Base-by-base conservation (phyloP, 2,888 invertebrate genomes). In the Nymphalis polychloros region DNA sequence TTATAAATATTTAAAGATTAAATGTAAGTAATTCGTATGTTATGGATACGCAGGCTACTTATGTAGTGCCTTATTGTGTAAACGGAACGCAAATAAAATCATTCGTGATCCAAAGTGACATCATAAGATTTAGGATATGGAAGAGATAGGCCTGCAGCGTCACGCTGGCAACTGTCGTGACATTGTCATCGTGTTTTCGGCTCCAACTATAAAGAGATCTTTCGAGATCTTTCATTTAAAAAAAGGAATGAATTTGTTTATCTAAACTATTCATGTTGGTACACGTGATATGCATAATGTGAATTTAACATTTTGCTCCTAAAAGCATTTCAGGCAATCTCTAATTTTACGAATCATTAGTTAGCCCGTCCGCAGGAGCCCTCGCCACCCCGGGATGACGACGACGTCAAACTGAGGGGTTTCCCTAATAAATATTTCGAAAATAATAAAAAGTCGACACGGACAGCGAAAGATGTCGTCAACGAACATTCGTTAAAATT, bases 401-500 rank as follows among this genome's bases (percentile, higher is more conserved):
- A 68, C 62, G 68, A 75, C 76, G 72, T 72, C 74, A 70, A 70
- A 59, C 35, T 66, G 66, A 68, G 72, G 73, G 73, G 75, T 73
- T 72, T 70, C 74, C 59, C 67, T 59, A 52, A 69, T 73, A 73
- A 73, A 73, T 80, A 78, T 77, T 71, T 73, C 72, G 63, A 69
- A 75, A 80, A 79, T 79, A 71, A 78, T 74, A 81, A 84, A 31
- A 84, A 81, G 71, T 67, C 70, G 77, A 78, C 78, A 73, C 66
- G 61, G 73, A 79, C 77, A 79, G 67, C 69, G 72, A 71, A 73
- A 74, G 72, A 77, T 72, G 79, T 77, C 79, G 66, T 76, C 78
- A 76, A 79, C 78, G 77, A 79, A 79, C 79, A 81, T 80, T 81
- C 80, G 81, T 81, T 82, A 80, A 81, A 80, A 81, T 79, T 80